Evolutionary conservation across 2,888 invertebrate species (phyloP).

Genomic region (Lepidochitona cinerea): DNA sequence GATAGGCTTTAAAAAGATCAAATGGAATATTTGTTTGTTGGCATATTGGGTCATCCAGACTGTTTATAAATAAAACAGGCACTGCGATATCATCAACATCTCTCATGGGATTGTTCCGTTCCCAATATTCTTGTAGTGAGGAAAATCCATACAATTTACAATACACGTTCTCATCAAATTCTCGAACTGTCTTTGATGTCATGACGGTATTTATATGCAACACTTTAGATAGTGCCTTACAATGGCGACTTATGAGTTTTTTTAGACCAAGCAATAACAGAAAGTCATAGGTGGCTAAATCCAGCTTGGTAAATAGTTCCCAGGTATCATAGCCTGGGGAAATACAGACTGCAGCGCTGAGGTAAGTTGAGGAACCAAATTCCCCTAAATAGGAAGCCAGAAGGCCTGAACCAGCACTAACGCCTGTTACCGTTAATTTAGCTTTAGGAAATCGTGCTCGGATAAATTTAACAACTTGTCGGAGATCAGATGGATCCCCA

Average conservation of each 20-base stretch:
- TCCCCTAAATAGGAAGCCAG: conserved; percentile 65
- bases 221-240: conserved; percentile 38
- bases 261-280: conserved; percentile 38
- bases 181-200: conserved; percentile 34
- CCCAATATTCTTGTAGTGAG: conserved; percentile 38
- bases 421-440: conserved; percentile 49
- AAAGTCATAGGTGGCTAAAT: conserved; percentile 42
- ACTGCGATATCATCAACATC: conserved; percentile 39
- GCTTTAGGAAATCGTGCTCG: conserved; percentile 44
- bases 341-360: conserved; percentile 54
- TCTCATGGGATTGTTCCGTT: conserved; percentile 43
- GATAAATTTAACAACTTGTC: conserved; percentile 58
- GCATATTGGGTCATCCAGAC: conserved; percentile 44
- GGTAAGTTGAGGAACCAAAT: conserved; percentile 56
- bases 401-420: conserved; percentile 55
- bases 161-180: conserved; percentile 49
- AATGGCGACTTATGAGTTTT: conserved; percentile 44
- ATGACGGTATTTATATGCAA: conserved; percentile 44
- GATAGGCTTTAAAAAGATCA: conserved; percentile 50
- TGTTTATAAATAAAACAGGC: conserved; percentile 41
- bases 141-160: conserved; percentile 40
- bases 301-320: conserved; percentile 31
- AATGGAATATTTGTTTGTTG: conserved; percentile 28
- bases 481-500: conserved; percentile 60
- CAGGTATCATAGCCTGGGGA: conserved; percentile 45